Conservation (phyloP, 2,797 vertebrate genomes). For the Okamejei kenojei region DNA sequence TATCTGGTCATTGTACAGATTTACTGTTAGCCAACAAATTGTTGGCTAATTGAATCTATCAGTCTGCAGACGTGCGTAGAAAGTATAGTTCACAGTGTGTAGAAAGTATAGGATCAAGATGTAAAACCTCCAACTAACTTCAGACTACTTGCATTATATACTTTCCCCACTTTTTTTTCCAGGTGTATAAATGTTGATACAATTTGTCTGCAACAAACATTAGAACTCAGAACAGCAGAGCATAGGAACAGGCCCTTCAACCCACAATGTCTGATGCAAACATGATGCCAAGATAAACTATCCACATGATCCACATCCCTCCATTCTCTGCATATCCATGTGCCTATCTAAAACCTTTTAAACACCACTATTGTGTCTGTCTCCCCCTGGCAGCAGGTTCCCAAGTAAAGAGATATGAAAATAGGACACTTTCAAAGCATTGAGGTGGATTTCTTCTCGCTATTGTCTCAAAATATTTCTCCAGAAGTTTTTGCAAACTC, state of each 20-base stretch:
- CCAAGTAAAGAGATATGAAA: neutral
- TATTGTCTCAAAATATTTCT: neutral
- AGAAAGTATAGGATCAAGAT: neutral
- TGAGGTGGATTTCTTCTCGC: neutral
- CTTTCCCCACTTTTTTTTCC: neutral
- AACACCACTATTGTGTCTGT: too few relatives aligned
- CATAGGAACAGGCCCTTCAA: too few relatives aligned
- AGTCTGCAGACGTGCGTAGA: neutral
- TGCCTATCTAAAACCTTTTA: too few relatives aligned
- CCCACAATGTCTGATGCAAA: too few relatives aligned
- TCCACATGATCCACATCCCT: too few relatives aligned
- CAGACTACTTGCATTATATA: neutral
- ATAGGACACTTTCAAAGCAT: neutral
- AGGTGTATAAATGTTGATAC: neutral
- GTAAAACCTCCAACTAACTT: neutral
- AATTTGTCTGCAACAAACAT: neutral
- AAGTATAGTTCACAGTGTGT: neutral
- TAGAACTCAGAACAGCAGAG: too few relatives aligned
- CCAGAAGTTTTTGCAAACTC: neutral
- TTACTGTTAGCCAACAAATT: too few relatives aligned
- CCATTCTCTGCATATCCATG: too few relatives aligned
- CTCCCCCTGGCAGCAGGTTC: too few relatives aligned
- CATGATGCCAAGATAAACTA: too few relatives aligned
- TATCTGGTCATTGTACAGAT: too few relatives aligned
- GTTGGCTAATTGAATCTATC: too few relatives aligned